Evolutionary conservation across 2,113 vertebrate species (phyloP), one percentile per base, ranked within the genome.

Genomic region (Xerus inauris): DNA sequence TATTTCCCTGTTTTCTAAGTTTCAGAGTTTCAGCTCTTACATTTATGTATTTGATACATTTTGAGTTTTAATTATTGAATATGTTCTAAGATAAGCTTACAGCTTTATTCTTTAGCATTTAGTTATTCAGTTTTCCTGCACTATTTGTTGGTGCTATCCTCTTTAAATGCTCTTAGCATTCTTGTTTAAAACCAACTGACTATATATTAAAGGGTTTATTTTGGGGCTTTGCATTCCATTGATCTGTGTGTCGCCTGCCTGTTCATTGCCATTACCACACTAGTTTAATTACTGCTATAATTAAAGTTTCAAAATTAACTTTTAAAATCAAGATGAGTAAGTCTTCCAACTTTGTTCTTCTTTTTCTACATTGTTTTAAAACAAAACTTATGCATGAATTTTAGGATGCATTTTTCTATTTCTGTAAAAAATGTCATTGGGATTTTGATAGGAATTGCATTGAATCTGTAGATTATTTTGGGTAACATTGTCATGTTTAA

Each of bases 71-170:
- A 59, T 59, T 81, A 32, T 75, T 82, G 10, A 38, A 32, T 93
- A 54, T 80, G 38, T 26, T 65, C 1, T 81, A 57, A 81, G 47
- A 26, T 86, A 67, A 28, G 20, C 12, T 67, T 75, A 38, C 65
- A 80, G 0, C 65, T 96, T 79, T 49, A 67, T 90, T 76, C 54
- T 72, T 85, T 65, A 40, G 32, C 57, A n/a, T 89, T 90, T 94
- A 45, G 38, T 35, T 59, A 57, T 81, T 5, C 24, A 57, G 17
- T 80, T 94, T 85, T 40, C 65, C 13, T 22, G 22, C 42, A 67
- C 24, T 38, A 17, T 92, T 92, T 75, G 11, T 72, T 64, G 45
- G n/a, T 84, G 40, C 35, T 77, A 84, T 95, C 10, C 35, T 16
- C 16, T 24, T 62, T 62, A 8, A 75, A 87, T 82, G 40, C 1